phyloP scores from a whole-genome alignment of 2,888 invertebrate genomes.

The Drosophila rellima region DNA sequence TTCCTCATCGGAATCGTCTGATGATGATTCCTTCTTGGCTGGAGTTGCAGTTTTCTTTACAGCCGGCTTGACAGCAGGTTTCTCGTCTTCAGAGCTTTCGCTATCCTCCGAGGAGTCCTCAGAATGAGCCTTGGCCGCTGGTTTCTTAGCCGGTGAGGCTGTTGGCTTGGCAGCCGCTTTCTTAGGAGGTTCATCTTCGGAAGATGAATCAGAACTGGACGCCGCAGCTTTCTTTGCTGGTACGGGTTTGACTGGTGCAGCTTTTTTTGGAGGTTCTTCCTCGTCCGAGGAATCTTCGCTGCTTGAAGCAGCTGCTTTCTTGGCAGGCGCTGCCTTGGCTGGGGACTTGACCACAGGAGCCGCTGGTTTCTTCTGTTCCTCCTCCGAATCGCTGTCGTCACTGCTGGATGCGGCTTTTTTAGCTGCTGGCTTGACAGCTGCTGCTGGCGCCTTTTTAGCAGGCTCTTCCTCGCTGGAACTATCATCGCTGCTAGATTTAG shows the following conservation, averaged over 20 bases:
- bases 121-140: slow-evolving; percentile 51
- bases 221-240: slow-evolving; percentile 62
- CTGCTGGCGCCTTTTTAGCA: slow-evolving; percentile 33
- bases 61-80: slow-evolving; percentile 71
- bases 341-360: not conserved
- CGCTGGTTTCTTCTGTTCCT: slow-evolving; percentile 13
- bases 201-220: slow-evolving; percentile 85
- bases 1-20: slow-evolving; percentile 61
- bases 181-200: slow-evolving; percentile 79
- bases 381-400: slow-evolving; percentile 33
- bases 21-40: slow-evolving; percentile 79
- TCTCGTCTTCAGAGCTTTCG: slow-evolving; percentile 65
- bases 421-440: slow-evolving; percentile 13
- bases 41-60: slow-evolving; percentile 73
- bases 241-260: slow-evolving; percentile 35
- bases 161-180: slow-evolving; percentile 47
- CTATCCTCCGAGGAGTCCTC: slow-evolving; percentile 81
- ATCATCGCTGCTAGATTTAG: slow-evolving; percentile 84
- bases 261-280: slow-evolving; percentile 46
- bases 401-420: slow-evolving; percentile 43
- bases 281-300: slow-evolving; percentile 57
- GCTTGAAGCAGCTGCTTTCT: slow-evolving; percentile 35
- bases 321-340: slow-evolving; percentile 20
- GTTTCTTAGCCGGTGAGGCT: slow-evolving; percentile 33
- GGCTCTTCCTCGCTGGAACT: slow-evolving; percentile 85